Evolutionary conservation across 2,113 vertebrate species (phyloP).

Genomic region (Erythrolamprus reginae): DNA sequence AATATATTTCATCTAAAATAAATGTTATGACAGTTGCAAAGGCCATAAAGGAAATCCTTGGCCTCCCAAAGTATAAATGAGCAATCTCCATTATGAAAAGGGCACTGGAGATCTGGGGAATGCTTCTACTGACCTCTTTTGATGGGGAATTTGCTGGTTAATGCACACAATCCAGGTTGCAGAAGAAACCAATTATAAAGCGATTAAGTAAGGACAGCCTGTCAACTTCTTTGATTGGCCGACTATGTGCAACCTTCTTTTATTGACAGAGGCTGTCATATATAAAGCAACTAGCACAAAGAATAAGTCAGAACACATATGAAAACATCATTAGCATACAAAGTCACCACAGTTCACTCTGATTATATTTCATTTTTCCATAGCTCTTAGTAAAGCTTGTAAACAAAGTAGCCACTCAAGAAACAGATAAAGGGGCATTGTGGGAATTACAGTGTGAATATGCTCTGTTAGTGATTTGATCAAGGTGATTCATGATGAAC

Average conservation of each 20-base stretch:
- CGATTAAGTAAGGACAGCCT: slow-evolving; percentile 31
- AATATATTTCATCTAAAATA: slow-evolving; percentile 52
- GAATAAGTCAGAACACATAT: background rate
- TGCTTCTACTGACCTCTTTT: slow-evolving; percentile 44
- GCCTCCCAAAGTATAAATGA: slow-evolving; percentile 41
- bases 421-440: background rate
- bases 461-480: background rate
- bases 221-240: background rate
- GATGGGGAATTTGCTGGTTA: slow-evolving; percentile 46
- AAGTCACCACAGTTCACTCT: background rate
- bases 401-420: background rate
- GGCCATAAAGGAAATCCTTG: slow-evolving; percentile 32
- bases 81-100: slow-evolving; percentile 40
- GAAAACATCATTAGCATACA: background rate
- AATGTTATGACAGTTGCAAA: slow-evolving; percentile 44
- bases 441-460: background rate
- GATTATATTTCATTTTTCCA: background rate
- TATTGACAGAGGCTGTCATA: slow-evolving; percentile 1
- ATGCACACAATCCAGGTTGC: slow-evolving; percentile 21
- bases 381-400: background rate
- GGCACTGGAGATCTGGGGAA: slow-evolving; percentile 31
- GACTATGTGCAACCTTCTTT: slow-evolving; percentile 6
- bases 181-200: slow-evolving; percentile 44
- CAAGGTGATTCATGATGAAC: background rate
- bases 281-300: background rate